Base-by-base conservation (phyloP, 2,888 invertebrate genomes). In the Disparrhopalites patrizii region DNA sequence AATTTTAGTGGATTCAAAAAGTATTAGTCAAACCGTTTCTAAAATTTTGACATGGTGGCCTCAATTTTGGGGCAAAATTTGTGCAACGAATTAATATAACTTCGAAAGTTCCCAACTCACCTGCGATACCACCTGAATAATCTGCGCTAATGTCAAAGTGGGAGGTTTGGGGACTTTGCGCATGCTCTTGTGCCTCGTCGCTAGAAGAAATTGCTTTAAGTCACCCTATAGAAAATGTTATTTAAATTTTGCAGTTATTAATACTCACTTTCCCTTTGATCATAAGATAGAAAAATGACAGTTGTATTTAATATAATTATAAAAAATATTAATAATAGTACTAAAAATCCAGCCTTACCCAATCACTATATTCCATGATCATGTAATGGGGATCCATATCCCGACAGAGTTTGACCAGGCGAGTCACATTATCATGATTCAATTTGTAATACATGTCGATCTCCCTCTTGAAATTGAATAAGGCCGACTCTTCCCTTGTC, bases 281-380 rank as follows among this genome's bases (percentile, higher is more conserved):
- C n/a, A n/a, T n/a, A n/a, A n/a, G n/a, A n/a, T n/a, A n/a, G n/a
- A n/a, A n/a, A n/a, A n/a, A n/a, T n/a, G n/a, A n/a, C n/a, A n/a
- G n/a, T n/a, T n/a, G n/a, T n/a, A n/a, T n/a, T n/a, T n/a, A n/a
- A n/a, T n/a, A n/a, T n/a, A n/a, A n/a, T n/a, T n/a, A n/a, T n/a
- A n/a, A n/a, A n/a, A n/a, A n/a, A n/a, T n/a, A n/a, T n/a, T n/a
- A n/a, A n/a, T n/a, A n/a, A n/a, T n/a, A n/a, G n/a, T n/a, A n/a
- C n/a, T n/a, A n/a, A n/a, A n/a, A 40, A 25, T 38, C 54, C 5
- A 13, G 5, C 76, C 82, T 80, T 79, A 91, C 91, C 95, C 94
- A 95, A 78, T 96, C 95, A 2, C 93, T 93, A 77, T 93, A 90
- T 77, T 96, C 93, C 15, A 93, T 80, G 25, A 96, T 85, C 85